These are phyloP conservation scores for Pardosa pseudoannulata DNA, from an alignment of 2,888 invertebrate species.

Conservation along the genomic window DNA sequence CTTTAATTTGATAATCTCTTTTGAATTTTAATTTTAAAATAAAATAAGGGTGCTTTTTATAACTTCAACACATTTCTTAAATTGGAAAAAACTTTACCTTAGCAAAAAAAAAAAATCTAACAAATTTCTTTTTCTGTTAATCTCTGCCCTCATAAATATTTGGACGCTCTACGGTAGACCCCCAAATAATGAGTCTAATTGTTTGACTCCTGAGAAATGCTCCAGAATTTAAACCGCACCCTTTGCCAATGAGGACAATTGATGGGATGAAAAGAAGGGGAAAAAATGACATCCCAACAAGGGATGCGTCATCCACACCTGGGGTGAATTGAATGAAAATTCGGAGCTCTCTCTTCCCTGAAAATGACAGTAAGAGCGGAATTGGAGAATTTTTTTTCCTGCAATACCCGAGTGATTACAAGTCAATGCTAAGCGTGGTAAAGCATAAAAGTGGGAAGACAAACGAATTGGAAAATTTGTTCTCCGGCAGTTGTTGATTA, in stretches of 20 bases:
- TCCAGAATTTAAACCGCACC: slow-evolving; percentile 23
- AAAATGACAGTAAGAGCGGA: background rate
- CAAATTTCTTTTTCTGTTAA: too few relatives aligned
- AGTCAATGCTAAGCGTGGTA: background rate
- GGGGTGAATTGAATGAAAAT: slow-evolving; percentile 7
- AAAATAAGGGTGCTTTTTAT: too few relatives aligned
- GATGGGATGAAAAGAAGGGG: slow-evolving; percentile 17
- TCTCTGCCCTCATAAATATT: background rate
- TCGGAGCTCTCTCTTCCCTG: background rate
- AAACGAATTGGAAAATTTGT: too few relatives aligned
- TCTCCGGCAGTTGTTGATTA: too few relatives aligned
- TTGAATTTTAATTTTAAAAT: too few relatives aligned
- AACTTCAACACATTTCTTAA: too few relatives aligned
- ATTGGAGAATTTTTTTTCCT: background rate
- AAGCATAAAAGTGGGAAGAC: too few relatives aligned
- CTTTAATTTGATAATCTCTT: too few relatives aligned
- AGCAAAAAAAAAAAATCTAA: too few relatives aligned
- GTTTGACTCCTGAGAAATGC: background rate
- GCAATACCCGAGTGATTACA: background rate
- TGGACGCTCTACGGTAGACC: background rate
- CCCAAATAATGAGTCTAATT: background rate
- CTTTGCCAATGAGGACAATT: slow-evolving; percentile 13
- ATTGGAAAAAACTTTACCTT: too few relatives aligned
- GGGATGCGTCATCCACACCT: slow-evolving; percentile 53
- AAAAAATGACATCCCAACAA: slow-evolving; percentile 28